Percentiles rank a stretch among this genome's conserved stretches.
Conservation (phyloP, 2,113 vertebrate species). For the Leptobrachium leishanense region DNA sequence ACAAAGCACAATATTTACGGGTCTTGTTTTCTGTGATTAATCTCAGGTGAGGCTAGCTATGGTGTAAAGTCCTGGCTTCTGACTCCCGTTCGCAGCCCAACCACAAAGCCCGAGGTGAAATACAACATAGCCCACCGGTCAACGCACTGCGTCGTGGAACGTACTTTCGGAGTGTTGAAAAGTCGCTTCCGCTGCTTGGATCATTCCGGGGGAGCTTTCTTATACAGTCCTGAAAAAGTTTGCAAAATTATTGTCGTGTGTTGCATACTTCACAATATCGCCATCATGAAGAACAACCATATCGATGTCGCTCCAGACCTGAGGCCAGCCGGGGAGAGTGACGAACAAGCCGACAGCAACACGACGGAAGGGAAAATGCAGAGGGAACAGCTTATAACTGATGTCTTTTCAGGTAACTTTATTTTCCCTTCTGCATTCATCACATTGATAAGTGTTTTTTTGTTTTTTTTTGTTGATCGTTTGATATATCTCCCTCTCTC, state of each 20-base stretch:
- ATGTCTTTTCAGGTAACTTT: conserved; percentile 23
- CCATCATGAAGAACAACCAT: conserved; percentile 11
- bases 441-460: not conserved
- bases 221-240: conserved; percentile 38
- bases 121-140: conserved; percentile 25
- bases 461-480: no score
- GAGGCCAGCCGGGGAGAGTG: not conserved
- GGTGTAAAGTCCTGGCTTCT: conserved; percentile 30
- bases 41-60: conserved; percentile 18
- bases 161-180: conserved; percentile 29
- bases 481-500: no score
- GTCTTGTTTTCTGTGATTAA: not conserved
- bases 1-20: no score
- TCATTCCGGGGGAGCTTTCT: conserved; percentile 31
- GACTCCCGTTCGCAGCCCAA: conserved; percentile 25
- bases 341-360: conserved; percentile 6
- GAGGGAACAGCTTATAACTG: conserved; percentile 26
- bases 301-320: conserved; percentile 21
- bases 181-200: conserved; percentile 40
- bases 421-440: not conserved
- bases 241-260: conserved; percentile 40
- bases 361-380: conserved; percentile 24
- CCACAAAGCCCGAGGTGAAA: not conserved
- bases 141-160: conserved; percentile 9
- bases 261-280: conserved; percentile 42